Evolutionary conservation across 1,140 invertebrate species (phyloP), one percentile per base, ranked within the genome.

Genomic region (Papilio helenus): DNA sequence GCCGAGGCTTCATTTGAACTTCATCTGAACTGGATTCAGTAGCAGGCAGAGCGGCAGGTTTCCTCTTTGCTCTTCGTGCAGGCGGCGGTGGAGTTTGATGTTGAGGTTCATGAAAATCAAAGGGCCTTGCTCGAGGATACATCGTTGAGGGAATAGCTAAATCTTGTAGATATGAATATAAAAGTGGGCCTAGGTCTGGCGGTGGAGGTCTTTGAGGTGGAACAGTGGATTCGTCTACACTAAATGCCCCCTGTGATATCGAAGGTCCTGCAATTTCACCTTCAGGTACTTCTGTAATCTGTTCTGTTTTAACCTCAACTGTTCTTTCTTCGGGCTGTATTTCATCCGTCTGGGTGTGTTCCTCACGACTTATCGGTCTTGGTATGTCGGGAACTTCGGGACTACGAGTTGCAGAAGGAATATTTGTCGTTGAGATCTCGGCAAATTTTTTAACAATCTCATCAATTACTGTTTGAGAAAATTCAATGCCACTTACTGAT

Each of bases 381-480:
- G 87, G 81, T 58, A 80, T 51, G 44, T 87, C 85, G 23, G 79
- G 72, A 39, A 72, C 61, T 73, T 86, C 83, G 39, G 82, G 55
- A 29, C 76, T 34, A 20, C 85, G 86, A 46, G 80, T 39, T 16
- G 20, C 23, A 20, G 49, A n/a, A 34, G 86, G 79, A 61, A 81
- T 29, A 58, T 82, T 83, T 8, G 76, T 84, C 12, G 94, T 90
- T 55, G 91, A 87, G 84, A 95, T 91, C 86, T 95, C 93, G 58
- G 94, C 87, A 86, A 95, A 95, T 80, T 94, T 95, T 82, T 95
- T 93, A 9, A 96, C 94, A 72, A 97, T 95, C 89, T 96, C 95
- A 73, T 96, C 95, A 18, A 97, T 95, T 42, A 97, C 95, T 5
- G 95, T 94, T 7, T 96, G 95, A 5, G 96, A 96, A 81, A 97